Conservation (phyloP, 2,888 invertebrate species). For the Galerucella nymphaeae region DNA sequence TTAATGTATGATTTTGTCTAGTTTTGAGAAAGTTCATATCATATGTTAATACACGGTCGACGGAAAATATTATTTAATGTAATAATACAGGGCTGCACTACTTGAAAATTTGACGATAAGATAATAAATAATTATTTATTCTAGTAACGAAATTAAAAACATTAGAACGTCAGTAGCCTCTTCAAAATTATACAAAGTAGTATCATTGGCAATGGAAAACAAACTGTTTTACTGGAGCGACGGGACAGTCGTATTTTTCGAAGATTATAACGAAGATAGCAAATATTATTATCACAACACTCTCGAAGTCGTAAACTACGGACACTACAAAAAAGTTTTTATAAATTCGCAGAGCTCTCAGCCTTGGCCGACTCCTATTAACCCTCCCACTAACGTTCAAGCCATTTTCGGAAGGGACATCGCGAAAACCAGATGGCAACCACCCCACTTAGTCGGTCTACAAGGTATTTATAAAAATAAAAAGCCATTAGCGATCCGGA, state of each 20-base stretch:
- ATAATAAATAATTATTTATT: no score
- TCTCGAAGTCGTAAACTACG: constrained; percentile 65
- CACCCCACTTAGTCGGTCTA: constrained; percentile 79
- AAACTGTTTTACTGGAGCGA: constrained; percentile 90
- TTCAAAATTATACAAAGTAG: constrained; percentile 78
- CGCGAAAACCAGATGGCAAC: constrained; percentile 85
- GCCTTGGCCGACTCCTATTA: constrained; percentile 82
- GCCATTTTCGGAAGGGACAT: constrained; percentile 81
- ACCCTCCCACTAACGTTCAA: constrained; percentile 82
- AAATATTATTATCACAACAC: constrained; percentile 83
- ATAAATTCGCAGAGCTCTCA: constrained; percentile 78
- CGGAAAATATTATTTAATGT: no score
- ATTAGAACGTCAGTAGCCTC: constrained; percentile 80
- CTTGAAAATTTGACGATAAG: no score
- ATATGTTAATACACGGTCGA: no score
- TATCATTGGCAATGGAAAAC: constrained; percentile 80
- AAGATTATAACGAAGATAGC: constrained; percentile 75
- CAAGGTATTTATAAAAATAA: constrained; percentile 68
- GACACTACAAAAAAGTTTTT: constrained; percentile 61
- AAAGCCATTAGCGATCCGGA: not conserved
- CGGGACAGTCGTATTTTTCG: constrained; percentile 79
- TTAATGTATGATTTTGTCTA: no score
- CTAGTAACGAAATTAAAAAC: constrained; percentile 76
- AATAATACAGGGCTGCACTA: no score
- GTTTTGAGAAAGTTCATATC: no score